These are phyloP conservation scores for Pheosia gnoma DNA, from an alignment of 2,888 invertebrate species.

Conservation along the genomic window DNA sequence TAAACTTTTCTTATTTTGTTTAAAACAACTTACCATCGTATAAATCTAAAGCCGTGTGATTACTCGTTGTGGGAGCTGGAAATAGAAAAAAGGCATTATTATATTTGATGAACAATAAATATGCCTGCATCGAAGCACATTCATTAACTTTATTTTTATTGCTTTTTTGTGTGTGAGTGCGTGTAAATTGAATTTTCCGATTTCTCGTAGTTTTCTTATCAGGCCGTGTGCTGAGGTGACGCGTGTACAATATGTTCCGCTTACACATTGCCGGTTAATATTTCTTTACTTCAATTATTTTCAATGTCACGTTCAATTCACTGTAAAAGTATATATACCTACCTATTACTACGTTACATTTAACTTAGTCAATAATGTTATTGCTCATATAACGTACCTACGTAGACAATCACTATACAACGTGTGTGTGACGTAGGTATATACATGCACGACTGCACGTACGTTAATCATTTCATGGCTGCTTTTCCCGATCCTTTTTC, in stretches of 20 bases:
- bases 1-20: not conserved
- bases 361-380: conserved; percentile 14
- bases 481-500: no score
- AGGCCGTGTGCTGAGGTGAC: conserved; percentile 32
- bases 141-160: conserved; percentile 21
- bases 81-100: conserved; percentile 57
- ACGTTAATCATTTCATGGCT: no score
- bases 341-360: not conserved
- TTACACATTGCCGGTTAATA: conserved; percentile 39
- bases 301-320: conserved; percentile 32
- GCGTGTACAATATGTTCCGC: conserved; percentile 53
- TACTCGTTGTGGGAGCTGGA: conserved; percentile 87
- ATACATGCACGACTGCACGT: no score
- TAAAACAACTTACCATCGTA: conserved; percentile 77
- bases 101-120: conserved; percentile 1
- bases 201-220: conserved; percentile 47
- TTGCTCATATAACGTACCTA: conserved; percentile 18
- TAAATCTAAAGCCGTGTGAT: conserved; percentile 86
- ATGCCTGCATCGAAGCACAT: conserved; percentile 9
- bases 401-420: not conserved
- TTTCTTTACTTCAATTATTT: conserved; percentile 38
- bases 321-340: not conserved
- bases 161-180: conserved; percentile 12
- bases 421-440: not conserved
- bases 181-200: conserved; percentile 23